Evolutionary conservation across 2,797 vertebrate species (phyloP).

Genomic region (Micrastur ruficollis): DNA sequence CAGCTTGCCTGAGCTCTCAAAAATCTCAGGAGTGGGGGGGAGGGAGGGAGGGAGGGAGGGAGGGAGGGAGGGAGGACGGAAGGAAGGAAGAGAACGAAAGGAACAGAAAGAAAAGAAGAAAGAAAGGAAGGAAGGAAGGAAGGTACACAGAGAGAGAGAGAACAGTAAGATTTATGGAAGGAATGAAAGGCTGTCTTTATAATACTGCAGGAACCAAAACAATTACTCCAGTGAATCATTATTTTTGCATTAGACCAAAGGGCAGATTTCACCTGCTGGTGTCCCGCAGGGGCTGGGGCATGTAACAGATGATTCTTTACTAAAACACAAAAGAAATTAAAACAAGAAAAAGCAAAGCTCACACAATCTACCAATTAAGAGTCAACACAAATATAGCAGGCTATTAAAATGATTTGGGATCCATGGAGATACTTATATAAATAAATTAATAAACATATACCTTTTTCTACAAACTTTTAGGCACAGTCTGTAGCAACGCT

Average conservation of each 20-base stretch:
- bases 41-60: accelerated
- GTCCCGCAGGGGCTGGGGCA: neutral
- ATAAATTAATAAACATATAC: neutral
- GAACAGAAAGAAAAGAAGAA: accelerated
- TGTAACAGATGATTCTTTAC: neutral
- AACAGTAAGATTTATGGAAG: neutral
- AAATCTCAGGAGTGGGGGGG: neutral
- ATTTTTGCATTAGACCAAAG: neutral
- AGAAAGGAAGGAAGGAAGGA: accelerated
- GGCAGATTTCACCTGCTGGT: neutral
- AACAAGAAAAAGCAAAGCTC: neutral
- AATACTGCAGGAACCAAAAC: neutral
- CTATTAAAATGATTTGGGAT: neutral
- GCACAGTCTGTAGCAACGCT: neutral
- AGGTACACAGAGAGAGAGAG: too few species aligned
- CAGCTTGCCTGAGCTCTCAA: neutral
- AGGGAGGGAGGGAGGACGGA: too few species aligned
- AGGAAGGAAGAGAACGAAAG: accelerated
- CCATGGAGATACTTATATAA: neutral
- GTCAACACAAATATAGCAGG: neutral
- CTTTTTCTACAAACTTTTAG: neutral
- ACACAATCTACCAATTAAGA: neutral
- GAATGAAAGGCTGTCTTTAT: neutral
- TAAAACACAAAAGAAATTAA: neutral
- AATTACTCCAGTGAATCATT: neutral